These are phyloP conservation scores for Amiota minor DNA, from an alignment of 2,888 invertebrate genomes.

Conservation along the genomic window DNA sequence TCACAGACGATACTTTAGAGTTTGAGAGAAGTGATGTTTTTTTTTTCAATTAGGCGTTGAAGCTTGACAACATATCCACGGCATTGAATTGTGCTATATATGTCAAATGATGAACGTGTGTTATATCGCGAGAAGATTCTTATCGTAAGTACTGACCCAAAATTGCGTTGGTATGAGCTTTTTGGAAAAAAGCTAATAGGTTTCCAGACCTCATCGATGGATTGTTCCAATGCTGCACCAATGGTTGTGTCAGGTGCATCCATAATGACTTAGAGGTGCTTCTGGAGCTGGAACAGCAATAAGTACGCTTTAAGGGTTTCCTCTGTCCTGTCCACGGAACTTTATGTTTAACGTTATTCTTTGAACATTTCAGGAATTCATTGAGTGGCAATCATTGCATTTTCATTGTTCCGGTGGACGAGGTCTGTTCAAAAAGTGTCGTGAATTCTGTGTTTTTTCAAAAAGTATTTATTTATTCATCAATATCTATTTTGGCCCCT, in stretches of 20 bases:
- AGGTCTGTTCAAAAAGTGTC: too few species aligned
- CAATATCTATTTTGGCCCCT: too few species aligned
- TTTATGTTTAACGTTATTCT: too few species aligned
- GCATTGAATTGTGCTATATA: neutral
- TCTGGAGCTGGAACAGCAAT: neutral
- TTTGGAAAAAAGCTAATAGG: neutral
- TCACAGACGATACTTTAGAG: neutral
- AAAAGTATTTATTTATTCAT: too few species aligned
- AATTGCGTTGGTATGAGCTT: neutral
- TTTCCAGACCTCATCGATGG: neutral
- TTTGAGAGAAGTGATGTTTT: neutral
- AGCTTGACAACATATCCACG: neutral
- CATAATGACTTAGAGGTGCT: neutral
- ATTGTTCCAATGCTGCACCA: neutral
- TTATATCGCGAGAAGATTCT: neutral
- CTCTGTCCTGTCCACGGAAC: too few species aligned
- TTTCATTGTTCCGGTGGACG: too few species aligned
- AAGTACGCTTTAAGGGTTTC: too few species aligned
- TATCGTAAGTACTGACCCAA: neutral
- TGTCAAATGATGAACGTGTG: neutral
- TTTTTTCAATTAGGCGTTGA: neutral
- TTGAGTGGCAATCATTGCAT: too few species aligned
- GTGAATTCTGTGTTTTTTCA: too few species aligned
- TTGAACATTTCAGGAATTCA: conserved; percentile 7
- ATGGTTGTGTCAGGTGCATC: neutral